A percentile compares a stretch with the other conserved stretches of the same genome.
Conservation (phyloP, 2,113 vertebrate species). For the Chloebia gouldiae region DNA sequence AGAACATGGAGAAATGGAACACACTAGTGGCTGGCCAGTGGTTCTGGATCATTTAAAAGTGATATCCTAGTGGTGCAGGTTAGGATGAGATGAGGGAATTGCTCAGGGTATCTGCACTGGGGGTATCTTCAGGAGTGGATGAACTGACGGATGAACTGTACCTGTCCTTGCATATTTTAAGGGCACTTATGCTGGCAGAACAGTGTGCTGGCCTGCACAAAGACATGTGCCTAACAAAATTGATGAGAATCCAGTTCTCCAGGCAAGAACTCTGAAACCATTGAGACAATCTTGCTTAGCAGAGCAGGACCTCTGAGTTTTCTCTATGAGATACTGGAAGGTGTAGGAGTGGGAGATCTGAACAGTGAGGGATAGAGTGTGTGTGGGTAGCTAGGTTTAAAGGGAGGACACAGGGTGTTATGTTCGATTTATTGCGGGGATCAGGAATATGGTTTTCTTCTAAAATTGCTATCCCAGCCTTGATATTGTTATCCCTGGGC, state of each 20-base stretch:
- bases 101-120: not conserved
- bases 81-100: not conserved
- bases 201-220: not conserved
- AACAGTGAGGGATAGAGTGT: not conserved
- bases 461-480: not conserved
- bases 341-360: not conserved
- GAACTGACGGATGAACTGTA: not conserved
- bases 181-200: not conserved
- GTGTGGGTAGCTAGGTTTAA: not conserved
- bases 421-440: accelerated
- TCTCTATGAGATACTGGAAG: not conserved
- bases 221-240: not conserved
- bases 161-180: not conserved
- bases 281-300: not conserved
- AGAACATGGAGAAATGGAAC: not conserved
- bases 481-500: not conserved
- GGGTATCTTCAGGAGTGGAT: not conserved
- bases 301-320: not conserved
- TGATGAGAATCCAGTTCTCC: not conserved
- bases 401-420: not conserved
- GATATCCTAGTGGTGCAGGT: not conserved
- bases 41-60: not conserved
- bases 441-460: not conserved
- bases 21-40: not conserved
- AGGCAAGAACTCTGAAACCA: not conserved